These are phyloP conservation scores for Dipodomys ordii DNA, from an alignment of 2,113 vertebrate genomes.

Conservation along the genomic window DNA sequence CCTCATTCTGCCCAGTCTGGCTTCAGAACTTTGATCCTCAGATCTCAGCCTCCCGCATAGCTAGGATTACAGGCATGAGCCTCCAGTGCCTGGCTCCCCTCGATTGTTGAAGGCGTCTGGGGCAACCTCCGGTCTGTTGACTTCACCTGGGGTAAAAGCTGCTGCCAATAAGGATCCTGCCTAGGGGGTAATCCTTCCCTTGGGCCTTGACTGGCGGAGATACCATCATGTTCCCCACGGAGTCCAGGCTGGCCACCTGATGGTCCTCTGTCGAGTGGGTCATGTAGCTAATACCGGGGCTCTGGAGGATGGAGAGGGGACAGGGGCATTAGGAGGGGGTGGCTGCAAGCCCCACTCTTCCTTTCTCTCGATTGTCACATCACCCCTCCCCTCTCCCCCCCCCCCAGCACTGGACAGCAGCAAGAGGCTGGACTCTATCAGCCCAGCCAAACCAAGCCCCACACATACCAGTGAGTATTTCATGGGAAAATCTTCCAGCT, in stretches of 20 bases:
- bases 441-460: neutral
- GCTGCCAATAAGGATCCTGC: conserved; percentile 93
- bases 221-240: conserved; percentile 95
- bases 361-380: neutral
- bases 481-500: conserved; percentile 89
- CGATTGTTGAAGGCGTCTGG: neutral
- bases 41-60: too few species aligned
- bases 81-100: neutral
- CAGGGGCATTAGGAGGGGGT: neutral
- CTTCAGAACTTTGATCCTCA: too few species aligned
- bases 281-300: conserved; percentile 93
- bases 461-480: conserved; percentile 92
- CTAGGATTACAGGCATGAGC: too few species aligned
- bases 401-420: neutral
- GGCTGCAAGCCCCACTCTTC: fast-evolving
- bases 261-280: conserved; percentile 75
- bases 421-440: fast-evolving
- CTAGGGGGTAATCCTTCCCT: conserved; percentile 93
- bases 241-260: conserved; percentile 89
- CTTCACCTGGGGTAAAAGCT: conserved; percentile 94
- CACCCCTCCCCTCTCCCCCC: fast-evolving
- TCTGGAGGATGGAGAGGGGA: conserved; percentile 81
- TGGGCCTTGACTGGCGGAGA: conserved; percentile 93
- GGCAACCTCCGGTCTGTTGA: neutral
- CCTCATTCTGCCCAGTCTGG: neutral